These are phyloP conservation scores for Parthenolecanium corni DNA, from an alignment of 2,888 invertebrate species.

Conservation along the genomic window DNA sequence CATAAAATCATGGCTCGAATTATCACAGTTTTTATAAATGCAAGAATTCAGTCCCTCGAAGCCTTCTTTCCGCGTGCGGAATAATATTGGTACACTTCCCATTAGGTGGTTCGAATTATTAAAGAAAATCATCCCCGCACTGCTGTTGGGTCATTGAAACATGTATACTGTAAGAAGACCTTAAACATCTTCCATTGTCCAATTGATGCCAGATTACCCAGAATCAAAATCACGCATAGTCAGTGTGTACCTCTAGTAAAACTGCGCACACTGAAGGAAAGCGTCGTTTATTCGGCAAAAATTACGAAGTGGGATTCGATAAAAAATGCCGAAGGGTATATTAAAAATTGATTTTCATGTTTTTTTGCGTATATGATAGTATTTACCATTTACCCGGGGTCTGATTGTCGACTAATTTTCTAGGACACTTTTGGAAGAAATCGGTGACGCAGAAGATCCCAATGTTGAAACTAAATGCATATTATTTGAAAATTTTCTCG, in stretches of 20 bases:
- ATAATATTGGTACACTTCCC: too few relatives aligned
- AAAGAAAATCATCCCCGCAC: conserved; percentile 60
- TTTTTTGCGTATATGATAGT: neutral
- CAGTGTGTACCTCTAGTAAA: neutral
- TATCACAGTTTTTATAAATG: too few relatives aligned
- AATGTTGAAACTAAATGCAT: conserved; percentile 68
- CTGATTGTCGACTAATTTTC: neutral
- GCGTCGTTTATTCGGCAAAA: conserved; percentile 23
- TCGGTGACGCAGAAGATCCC: conserved; percentile 67
- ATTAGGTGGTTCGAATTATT: conserved; percentile 60
- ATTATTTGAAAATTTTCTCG: conserved; percentile 63
- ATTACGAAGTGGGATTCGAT: conserved; percentile 24
- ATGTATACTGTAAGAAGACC: neutral
- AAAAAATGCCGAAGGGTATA: conserved; percentile 24
- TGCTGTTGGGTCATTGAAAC: conserved; percentile 54
- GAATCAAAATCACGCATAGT: neutral
- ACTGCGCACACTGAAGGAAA: conserved; percentile 3
- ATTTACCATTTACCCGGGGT: neutral
- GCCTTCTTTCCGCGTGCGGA: too few relatives aligned
- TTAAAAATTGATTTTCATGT: too few relatives aligned
- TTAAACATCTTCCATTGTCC: conserved; percentile 6
- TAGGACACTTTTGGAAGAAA: conserved; percentile 47
- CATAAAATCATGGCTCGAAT: too few relatives aligned
- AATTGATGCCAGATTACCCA: conserved; percentile 28
- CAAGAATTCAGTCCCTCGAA: too few relatives aligned